Evolutionary conservation across 2,113 vertebrate genomes (phyloP).

Genomic region (Crotalus horridus): DNA sequence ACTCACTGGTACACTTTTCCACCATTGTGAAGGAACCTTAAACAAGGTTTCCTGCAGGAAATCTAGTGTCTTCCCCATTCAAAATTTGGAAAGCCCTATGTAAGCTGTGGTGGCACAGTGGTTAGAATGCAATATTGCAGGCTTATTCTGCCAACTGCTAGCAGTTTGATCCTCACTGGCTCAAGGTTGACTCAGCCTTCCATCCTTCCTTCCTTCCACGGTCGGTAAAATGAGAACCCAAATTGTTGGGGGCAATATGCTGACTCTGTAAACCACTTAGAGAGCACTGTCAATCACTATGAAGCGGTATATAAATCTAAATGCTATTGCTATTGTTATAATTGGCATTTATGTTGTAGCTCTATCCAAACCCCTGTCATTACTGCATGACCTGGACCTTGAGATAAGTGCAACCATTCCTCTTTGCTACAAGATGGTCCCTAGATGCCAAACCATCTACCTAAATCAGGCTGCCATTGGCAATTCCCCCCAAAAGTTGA

Average conservation of each 20-base stretch:
- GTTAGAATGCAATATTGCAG: no score
- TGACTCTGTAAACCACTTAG: no score
- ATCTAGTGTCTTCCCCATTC: background rate
- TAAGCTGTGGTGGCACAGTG: no score
- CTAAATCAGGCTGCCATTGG: background rate
- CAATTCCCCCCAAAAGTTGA: constrained; percentile 20
- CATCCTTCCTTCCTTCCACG: no score
- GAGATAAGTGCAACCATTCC: background rate
- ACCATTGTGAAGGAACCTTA: background rate
- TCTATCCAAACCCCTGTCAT: background rate
- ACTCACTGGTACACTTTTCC: background rate
- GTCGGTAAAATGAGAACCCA: no score
- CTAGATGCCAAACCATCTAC: background rate
- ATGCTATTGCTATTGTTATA: background rate
- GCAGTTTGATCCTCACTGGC: no score
- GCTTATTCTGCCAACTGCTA: no score
- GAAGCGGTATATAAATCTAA: no score
- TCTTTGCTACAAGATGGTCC: background rate
- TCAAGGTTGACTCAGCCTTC: no score
- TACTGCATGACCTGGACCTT: background rate
- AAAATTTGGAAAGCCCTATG: background rate
- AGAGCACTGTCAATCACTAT: no score
- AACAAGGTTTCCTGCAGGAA: background rate
- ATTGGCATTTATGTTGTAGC: background rate
- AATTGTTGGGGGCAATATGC: no score